Percentiles rank a stretch among this genome's conserved stretches.
Evolutionary conservation across 1,140 invertebrate genomes (phyloP).

Genomic region (Dendrolimus kikuchii): DNA sequence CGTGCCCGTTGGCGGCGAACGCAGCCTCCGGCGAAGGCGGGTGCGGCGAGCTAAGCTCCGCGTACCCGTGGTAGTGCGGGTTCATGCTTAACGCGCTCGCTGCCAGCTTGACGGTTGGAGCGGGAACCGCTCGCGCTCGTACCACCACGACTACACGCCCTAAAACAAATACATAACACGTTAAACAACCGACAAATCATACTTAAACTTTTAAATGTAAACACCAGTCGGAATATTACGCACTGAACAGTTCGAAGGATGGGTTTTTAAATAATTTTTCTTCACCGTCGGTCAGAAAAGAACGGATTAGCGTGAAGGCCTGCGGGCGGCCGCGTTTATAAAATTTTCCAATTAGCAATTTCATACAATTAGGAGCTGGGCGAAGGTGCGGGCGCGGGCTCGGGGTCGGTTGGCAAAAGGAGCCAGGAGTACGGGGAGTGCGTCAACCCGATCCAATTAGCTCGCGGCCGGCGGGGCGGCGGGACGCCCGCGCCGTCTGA

Average conservation of each 20-base stretch:
- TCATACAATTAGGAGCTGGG: conserved; percentile 67
- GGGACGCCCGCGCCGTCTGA: conserved; percentile 61
- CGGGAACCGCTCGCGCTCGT: conserved; percentile 54
- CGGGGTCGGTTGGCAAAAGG: conserved; percentile 11
- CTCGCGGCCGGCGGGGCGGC: conserved; percentile 66
- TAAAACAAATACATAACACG: conserved; percentile 18
- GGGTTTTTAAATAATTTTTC: conserved; percentile 38
- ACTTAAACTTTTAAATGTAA: no score
- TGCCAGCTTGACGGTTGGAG: conserved; percentile 76
- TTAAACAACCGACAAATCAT: background rate
- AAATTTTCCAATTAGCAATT: conserved; percentile 73
- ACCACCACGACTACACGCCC: conserved; percentile 67
- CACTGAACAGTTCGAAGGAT: conserved; percentile 9
- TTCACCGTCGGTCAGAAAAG: conserved; percentile 27
- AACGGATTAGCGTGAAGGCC: conserved; percentile 33
- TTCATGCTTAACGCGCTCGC: conserved; percentile 79
- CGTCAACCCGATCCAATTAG: conserved; percentile 71
- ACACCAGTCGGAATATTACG: no score
- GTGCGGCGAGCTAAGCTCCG: conserved; percentile 79
- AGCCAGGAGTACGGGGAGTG: conserved; percentile 28
- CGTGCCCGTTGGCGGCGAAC: conserved; percentile 64
- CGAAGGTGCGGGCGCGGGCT: conserved; percentile 29
- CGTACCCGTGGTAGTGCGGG: conserved; percentile 81
- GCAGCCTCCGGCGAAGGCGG: conserved; percentile 76
- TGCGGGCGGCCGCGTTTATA: conserved; percentile 65